Evolutionary conservation across 2,113 vertebrate species (phyloP).

Genomic region (Suricata suricatta): DNA sequence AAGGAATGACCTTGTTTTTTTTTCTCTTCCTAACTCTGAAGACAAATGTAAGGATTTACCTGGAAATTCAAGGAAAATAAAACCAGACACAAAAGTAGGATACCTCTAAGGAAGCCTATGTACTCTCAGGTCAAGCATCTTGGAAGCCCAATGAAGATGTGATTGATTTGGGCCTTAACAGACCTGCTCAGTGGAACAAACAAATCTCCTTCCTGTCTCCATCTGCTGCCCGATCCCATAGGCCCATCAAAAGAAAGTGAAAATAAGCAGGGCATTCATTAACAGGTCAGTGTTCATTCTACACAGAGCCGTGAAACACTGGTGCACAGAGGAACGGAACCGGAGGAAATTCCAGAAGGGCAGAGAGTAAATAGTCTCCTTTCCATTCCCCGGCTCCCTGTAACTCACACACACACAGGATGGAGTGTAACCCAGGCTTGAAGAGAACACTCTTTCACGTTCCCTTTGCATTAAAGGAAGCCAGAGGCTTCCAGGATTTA

Average conservation of each 20-base stretch:
- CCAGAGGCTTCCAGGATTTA: slow-evolving; percentile 46
- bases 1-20: background rate
- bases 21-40: slow-evolving; percentile 31
- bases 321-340: slow-evolving; percentile 26
- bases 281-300: slow-evolving; percentile 43
- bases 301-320: slow-evolving; percentile 49
- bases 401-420: slow-evolving; percentile 49
- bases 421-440: slow-evolving; percentile 10
- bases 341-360: slow-evolving; percentile 63
- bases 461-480: background rate
- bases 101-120: background rate
- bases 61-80: background rate
- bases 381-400: background rate
- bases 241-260: slow-evolving; percentile 50
- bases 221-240: slow-evolving; percentile 8
- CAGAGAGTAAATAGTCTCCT: slow-evolving; percentile 55
- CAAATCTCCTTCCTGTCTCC: slow-evolving; percentile 44
- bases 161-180: slow-evolving; percentile 30
- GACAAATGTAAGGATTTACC: background rate
- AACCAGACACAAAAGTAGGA: background rate
- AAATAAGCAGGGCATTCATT: slow-evolving; percentile 70
- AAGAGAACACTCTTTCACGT: slow-evolving; percentile 51
- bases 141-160: background rate
- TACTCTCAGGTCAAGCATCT: background rate
- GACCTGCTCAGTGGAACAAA: background rate